Base-by-base conservation (phyloP, 2,113 vertebrate genomes). In the Taxidea taxus region DNA sequence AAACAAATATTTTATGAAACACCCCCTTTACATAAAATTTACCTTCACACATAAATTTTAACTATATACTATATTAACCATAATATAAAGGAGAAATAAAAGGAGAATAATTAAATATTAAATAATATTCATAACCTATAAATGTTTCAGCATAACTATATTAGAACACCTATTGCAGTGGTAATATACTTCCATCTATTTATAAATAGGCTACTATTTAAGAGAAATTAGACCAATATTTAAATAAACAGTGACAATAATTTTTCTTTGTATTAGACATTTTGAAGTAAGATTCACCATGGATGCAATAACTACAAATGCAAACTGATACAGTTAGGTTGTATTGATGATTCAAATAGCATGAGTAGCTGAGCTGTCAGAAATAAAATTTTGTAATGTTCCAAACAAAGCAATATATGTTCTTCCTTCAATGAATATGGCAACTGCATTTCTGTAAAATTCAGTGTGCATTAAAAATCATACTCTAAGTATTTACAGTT, bases 181-280 rank as follows among this genome's bases (percentile, higher is more conserved):
- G 42, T 87, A 31, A 92, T 92, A 44, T 44, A 44, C 13, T 83
- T 95, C 60, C 3, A 91, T 6, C 31, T 58, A 93, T 51, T 86
- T 91, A 93, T 49, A 85, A 97, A 86, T 72, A 94, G 81, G 27
- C 16, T 91, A 68, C 2, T 1, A 81, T 58, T 96, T 85, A 90
- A 80, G 58, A 91, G 54, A 87, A 51, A 23, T 37, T 37, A 78
- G 31, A 49, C 29, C 31, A 89, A 91, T 91, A 95, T 78, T 54
- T 20, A 87, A 85, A 66, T 37, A 27, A 94, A 80, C 42, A 66
- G 14, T 82, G 18, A 81, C 58, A 70, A 68, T 31, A 72, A 6
- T 16, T 86, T 96, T 87, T 70, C 62, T 51, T 51, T 23, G 15
- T 47, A 70, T 68, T 66, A 62, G 42, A 54, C 37, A 64, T 60